phyloP scores from a whole-genome alignment of 2,113 vertebrate genomes.

The Platichthys flesus region DNA sequence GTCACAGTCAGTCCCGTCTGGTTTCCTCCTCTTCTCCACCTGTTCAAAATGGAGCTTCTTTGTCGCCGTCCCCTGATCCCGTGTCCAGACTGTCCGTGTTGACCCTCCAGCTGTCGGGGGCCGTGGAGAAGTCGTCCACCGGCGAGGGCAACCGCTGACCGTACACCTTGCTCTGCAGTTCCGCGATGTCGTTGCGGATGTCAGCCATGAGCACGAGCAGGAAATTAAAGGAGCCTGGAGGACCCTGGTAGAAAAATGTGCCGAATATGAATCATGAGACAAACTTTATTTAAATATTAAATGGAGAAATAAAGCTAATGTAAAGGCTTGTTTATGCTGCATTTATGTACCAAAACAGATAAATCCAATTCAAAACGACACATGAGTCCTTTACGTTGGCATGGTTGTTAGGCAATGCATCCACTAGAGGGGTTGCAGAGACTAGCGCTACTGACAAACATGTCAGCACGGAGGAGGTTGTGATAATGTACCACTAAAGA shows the following conservation, averaged over 20 bases:
- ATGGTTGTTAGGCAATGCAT: no score
- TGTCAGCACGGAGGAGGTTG: no score
- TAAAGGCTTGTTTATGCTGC: no score
- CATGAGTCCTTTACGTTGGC: no score
- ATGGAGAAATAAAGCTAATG: no score
- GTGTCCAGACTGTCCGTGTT: constrained; percentile 86
- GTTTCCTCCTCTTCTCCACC: constrained; percentile 78
- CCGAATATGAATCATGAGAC: no score
- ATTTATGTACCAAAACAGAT: no score
- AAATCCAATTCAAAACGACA: no score
- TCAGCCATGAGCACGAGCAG: constrained; percentile 95
- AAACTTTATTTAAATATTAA: no score
- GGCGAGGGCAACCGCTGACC: constrained; percentile 84
- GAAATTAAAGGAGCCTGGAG: constrained; percentile 97
- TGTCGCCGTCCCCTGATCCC: constrained; percentile 91
- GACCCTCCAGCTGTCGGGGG: constrained; percentile 87
- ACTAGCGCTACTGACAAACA: no score
- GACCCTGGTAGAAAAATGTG: constrained; percentile 82
- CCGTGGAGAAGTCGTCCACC: constrained; percentile 85
- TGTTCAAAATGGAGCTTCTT: constrained; percentile 70
- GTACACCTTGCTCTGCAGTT: constrained; percentile 92
- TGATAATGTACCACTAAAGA: no score
- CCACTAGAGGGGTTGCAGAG: no score
- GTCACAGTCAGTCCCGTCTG: constrained; percentile 63
- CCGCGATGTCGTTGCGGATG: constrained; percentile 93